Base-by-base conservation (phyloP, 2,113 vertebrate species). In the Gallinago undulata region DNA sequence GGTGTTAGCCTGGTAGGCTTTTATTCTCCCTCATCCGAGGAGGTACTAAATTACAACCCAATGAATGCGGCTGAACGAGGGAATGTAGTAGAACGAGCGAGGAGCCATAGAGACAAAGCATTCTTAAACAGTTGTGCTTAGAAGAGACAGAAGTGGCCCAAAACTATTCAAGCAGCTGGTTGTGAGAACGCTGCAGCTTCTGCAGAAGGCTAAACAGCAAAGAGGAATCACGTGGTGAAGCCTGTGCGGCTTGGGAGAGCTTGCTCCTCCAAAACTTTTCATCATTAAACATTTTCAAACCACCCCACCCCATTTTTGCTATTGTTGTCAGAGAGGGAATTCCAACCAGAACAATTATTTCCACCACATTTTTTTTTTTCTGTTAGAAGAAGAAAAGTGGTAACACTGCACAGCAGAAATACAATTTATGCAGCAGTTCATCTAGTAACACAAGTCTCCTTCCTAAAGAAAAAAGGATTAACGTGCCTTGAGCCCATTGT, bases 311-410 rank as follows among this genome's bases (percentile, higher is more conserved):
- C 76, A 4, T 0, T 8, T 55, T 90, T 94, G 95, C 88, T 86
- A 84, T 94, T 95, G 87, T 91, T 96, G 91, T 93, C 90, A 70
- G 77, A 48, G 48, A 96, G 90, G 95, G 96, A 93, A 97, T 91
- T 96, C 91, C 95, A 85, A 79, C 24, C 70, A 94, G 91, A 87
- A 90, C 89, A 77, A 92, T 55, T 60, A 70, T 60, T 84, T 59
- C 73, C 94, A 84, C 43, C 9, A 9, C 78, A 21, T 85, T 91
- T 30, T 55, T 53, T 48, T 47, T 47, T 67, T 83, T 83, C 82
- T 79, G 39, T 7, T 78, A 53, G 56, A 67, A 84, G 89, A 37
- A 91, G 30, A 53, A 51, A 87, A 35, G 33, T 2, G 59, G 67
- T 23, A 45, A 84, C 0, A 0, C 18, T 1, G 66, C 56, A 14